Base-by-base conservation (phyloP, 2,113 vertebrate species). In the Furnarius figulus region DNA sequence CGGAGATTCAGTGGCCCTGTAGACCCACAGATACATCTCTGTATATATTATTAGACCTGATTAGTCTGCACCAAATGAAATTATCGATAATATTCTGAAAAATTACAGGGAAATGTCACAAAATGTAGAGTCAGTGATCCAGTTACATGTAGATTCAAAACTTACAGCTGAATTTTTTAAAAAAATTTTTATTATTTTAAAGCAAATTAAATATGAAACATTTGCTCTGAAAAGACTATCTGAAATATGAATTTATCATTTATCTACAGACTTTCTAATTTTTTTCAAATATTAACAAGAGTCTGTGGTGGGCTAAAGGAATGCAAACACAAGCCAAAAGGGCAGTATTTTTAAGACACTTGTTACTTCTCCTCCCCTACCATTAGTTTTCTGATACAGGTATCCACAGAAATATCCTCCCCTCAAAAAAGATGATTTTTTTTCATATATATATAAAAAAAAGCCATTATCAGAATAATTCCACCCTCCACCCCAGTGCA, bases 11-110 rank as follows among this genome's bases (percentile, higher is more conserved):
- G 56, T 72, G 82, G 28, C 44, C 52, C 66, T 79, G 58, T 55
- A 75, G 55, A 82, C 47, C 14, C 83, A 68, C 33, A 78, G 52
- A 67, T 56, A 44, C 87, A 31, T 50, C 76, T 85, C 39, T 75
- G 42, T 62, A 52, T 66, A 4, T 33, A 14, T 74, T 71, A 74
- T 9, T 82, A 86, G 39, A 83, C 72, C 56, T 72, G 56, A 75
- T 95, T 63, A 87, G 59, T 46, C 55, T 93, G 40, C 90, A 95
- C 42, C 55, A 66, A 94, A 93, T 91, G 23, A 85, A 94, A 66
- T 87, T 46, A 58, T 16, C 23, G 8, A 23, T 14, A 35, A 70
- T 74, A 37, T 85, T 47, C 62, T 84, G 30, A 61, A 71, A 62
- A 90, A 91, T 61, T 63, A 66, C 73, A 87, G 52, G 59, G 30